Base-by-base conservation (phyloP, 2,888 invertebrate genomes). In the Hydroisotoma schaefferi region DNA sequence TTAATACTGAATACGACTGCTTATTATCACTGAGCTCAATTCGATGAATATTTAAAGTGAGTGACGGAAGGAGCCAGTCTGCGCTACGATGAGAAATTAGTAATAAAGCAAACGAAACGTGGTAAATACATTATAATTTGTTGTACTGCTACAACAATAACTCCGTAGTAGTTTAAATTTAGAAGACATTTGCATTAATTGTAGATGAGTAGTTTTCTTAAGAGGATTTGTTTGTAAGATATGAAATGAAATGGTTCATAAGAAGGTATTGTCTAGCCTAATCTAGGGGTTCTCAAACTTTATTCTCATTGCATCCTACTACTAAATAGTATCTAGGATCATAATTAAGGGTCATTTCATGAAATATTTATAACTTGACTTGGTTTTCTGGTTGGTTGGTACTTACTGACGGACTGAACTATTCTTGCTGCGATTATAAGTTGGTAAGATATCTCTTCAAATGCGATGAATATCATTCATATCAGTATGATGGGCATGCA, bases 311-410 rank as follows among this genome's bases (percentile, higher is more conserved):
- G 40, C 43, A 53, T 53, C 43, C 40, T 18, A 22, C 23, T 6
- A 6, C 33, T 25, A 25, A 22, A 53, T 37, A 25, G 40, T 53
- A 53, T 53, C 53, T 53, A 27, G 53, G 40, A 60, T 69, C 65
- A 66, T 72, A 72, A 72, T 72, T 72, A 70, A 66, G 69, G 68
- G 70, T 67, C 66, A 70, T 72, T 70, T 70, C 69, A 70, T 72
- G 70, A 70, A 70, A 72, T 70, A 70, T 72, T 68, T 68, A 72
- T 72, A 69, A 64, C 59, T 57, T 57, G 60, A 28, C 43, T 59
- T 61, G 46, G 52, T 49, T 52, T 47, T 26, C 15, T 23, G 10
- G n/a, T n/a, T n/a, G n/a, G n/a, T n/a, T n/a, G n/a, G n/a, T n/a
- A n/a, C n/a, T n/a, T n/a, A n/a, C n/a, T n/a, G n/a, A n/a, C n/a